Conservation (phyloP, 2,888 invertebrate genomes). For the Notocelia uddmanniana region DNA sequence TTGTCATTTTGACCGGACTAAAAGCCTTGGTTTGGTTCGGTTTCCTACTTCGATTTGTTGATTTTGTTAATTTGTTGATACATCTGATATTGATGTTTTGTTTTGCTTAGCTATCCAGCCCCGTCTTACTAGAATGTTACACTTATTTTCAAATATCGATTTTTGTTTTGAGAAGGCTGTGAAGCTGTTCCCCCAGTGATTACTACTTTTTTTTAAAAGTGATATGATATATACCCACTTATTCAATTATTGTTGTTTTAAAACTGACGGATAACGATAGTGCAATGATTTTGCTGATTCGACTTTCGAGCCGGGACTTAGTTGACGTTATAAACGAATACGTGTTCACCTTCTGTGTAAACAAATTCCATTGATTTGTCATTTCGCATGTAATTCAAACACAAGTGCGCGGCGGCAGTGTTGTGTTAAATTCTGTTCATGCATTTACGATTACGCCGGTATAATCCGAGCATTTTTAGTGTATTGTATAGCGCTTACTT, state of each 20-base stretch:
- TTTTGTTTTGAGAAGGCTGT: slow-evolving; percentile 14
- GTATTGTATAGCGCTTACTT: slow-evolving; percentile 49
- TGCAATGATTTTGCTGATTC: slow-evolving; percentile 15
- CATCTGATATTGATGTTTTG: background rate
- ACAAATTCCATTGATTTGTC: slow-evolving; percentile 64
- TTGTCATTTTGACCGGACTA: background rate
- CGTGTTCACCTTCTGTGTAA: slow-evolving; percentile 63
- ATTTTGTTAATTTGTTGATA: slow-evolving; percentile 14
- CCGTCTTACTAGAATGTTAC: background rate
- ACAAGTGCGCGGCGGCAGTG: slow-evolving; percentile 50
- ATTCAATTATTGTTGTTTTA: background rate
- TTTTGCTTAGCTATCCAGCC: background rate
- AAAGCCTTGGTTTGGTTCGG: background rate
- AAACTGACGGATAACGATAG: background rate
- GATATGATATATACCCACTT: too few species aligned
- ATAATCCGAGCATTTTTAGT: slow-evolving; percentile 64
- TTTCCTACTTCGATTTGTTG: background rate
- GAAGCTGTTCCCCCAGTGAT: background rate
- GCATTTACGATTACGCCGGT: slow-evolving; percentile 51
- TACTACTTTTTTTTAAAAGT: background rate
- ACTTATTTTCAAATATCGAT: slow-evolving; percentile 6
- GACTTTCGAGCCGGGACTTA: slow-evolving; percentile 10
- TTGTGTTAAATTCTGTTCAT: slow-evolving; percentile 54
- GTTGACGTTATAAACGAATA: slow-evolving; percentile 36
- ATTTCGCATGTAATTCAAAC: slow-evolving; percentile 62